These are phyloP conservation scores for Lepidocolaptes lacrymiger DNA, from an alignment of 2,797 vertebrate genomes.

Conservation along the genomic window DNA sequence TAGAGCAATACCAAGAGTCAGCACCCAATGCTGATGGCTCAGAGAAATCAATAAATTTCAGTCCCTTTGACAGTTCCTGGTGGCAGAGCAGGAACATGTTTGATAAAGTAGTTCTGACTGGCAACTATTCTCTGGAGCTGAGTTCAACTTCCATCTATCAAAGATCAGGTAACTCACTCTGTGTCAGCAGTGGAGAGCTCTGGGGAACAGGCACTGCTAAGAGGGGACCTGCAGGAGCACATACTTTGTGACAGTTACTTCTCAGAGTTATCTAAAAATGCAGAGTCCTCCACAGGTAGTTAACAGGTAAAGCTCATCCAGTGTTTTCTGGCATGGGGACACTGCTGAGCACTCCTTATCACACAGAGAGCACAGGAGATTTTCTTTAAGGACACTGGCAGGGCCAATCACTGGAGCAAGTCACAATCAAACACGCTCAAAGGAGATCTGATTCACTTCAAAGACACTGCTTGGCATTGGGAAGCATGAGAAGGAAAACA, in stretches of 20 bases:
- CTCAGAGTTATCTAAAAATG: background rate
- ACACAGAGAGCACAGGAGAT: background rate
- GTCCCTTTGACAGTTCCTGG: background rate
- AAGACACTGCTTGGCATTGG: background rate
- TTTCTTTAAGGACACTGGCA: background rate
- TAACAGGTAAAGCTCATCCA: background rate
- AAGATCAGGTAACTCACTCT: background rate
- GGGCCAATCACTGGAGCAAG: background rate
- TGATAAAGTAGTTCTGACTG: background rate
- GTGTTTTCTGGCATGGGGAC: background rate
- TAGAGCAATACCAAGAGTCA: background rate
- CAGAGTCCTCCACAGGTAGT: background rate
- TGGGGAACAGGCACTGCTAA: background rate
- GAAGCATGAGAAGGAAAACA: background rate
- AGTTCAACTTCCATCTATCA: background rate
- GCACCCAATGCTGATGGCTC: background rate
- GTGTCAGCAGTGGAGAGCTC: background rate
- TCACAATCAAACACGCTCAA: background rate
- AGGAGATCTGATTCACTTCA: background rate
- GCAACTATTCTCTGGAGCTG: background rate
- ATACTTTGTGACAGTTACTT: background rate
- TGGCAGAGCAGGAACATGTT: background rate
- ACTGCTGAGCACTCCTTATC: background rate
- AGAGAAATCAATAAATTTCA: background rate
- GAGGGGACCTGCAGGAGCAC: background rate